A percentile compares a stretch with the other conserved stretches of the same genome.
phyloP scores from a whole-genome alignment of 2,113 vertebrate genomes.

The Larimichthys crocea region DNA sequence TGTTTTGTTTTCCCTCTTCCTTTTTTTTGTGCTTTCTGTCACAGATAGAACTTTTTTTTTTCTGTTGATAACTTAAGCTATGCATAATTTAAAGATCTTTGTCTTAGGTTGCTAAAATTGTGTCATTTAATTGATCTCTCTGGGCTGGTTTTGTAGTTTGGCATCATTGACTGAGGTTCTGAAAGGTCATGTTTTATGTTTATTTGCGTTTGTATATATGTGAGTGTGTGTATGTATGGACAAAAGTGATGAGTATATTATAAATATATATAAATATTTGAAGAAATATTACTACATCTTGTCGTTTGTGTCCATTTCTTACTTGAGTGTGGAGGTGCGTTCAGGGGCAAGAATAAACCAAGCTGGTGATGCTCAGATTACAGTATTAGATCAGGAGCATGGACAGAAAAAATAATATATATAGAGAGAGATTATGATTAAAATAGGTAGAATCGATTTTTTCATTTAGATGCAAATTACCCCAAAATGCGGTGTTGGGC shows the following conservation, averaged over 20 bases:
- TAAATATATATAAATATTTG: slow-evolving; percentile 81
- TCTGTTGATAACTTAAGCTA: slow-evolving; percentile 73
- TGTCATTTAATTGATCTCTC: slow-evolving; percentile 26
- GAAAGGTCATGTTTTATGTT: slow-evolving; percentile 56
- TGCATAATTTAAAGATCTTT: slow-evolving; percentile 75
- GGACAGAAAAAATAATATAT: background rate
- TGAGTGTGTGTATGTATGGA: slow-evolving; percentile 69
- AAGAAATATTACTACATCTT: slow-evolving; percentile 53
- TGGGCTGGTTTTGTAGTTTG: slow-evolving; percentile 33
- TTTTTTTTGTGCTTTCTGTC: slow-evolving; percentile 38
- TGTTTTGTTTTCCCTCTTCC: background rate
- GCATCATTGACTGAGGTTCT: slow-evolving; percentile 39
- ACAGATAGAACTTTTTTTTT: slow-evolving; percentile 56
- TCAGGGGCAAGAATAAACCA: slow-evolving; percentile 28
- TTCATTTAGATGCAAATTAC: background rate
- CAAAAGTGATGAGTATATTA: slow-evolving; percentile 76
- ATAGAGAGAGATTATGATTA: background rate
- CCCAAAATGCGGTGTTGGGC: background rate
- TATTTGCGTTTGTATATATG: slow-evolving; percentile 61
- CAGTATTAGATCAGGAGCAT: background rate
- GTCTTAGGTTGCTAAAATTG: slow-evolving; percentile 35
- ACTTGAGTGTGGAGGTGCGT: slow-evolving; percentile 28
- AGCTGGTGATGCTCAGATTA: background rate
- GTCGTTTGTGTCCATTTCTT: slow-evolving; percentile 35
- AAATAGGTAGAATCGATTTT: background rate